Evolutionary conservation across 2,888 invertebrate genomes (phyloP).

Genomic region (Enchytraeus crypticus): DNA sequence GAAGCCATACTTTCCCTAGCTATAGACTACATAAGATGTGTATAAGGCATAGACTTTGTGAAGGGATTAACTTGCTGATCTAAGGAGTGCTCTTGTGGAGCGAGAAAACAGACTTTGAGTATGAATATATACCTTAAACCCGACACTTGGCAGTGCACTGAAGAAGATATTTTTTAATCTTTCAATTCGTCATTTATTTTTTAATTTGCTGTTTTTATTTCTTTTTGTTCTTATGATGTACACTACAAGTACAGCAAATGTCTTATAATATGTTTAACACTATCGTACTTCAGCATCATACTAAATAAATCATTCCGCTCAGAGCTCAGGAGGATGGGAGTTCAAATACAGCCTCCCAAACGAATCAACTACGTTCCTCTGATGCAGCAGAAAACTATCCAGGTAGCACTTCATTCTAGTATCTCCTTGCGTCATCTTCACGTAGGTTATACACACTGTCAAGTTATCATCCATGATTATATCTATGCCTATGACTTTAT

Average conservation of each 20-base stretch:
- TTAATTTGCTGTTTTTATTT: too few species aligned
- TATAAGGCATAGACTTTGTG: too few species aligned
- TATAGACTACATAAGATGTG: too few species aligned
- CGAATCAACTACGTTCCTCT: conserved; percentile 8
- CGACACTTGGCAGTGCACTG: too few species aligned
- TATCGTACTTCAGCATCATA: conserved; percentile 8
- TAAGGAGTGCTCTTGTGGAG: too few species aligned
- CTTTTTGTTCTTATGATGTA: not conserved
- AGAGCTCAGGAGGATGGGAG: not conserved
- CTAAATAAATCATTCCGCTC: conserved; percentile 10
- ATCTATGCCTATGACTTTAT: not conserved
- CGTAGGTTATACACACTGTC: not conserved
- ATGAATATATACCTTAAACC: too few species aligned
- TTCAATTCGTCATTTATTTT: too few species aligned
- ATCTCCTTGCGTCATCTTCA: not conserved
- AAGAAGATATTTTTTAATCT: too few species aligned
- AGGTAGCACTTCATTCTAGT: not conserved
- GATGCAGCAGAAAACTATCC: conserved; percentile 11
- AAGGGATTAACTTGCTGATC: too few species aligned
- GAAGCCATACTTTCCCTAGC: too few species aligned
- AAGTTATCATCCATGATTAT: not conserved
- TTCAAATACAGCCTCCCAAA: not conserved
- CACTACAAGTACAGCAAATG: not conserved
- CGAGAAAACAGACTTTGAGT: too few species aligned
- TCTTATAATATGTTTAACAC: not conserved